phyloP scores from a whole-genome alignment of 2,888 invertebrate genomes.

The Callimorpha dominula region DNA sequence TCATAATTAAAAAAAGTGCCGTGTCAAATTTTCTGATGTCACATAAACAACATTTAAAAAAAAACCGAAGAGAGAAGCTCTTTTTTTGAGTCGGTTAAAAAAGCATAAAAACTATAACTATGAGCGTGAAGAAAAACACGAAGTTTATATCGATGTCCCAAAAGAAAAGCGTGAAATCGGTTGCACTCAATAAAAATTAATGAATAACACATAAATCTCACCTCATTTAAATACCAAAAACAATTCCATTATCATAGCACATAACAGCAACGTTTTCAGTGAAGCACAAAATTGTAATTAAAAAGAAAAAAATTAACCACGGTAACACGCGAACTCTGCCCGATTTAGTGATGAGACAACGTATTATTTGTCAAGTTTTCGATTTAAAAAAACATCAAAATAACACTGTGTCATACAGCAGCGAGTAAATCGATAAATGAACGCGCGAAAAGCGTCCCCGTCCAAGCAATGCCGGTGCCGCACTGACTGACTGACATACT shows the following conservation, averaged over 20 bases:
- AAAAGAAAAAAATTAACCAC: constrained; percentile 57
- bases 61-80: constrained; percentile 4
- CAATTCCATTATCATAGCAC: constrained; percentile 49
- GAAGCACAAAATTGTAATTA: constrained; percentile 44
- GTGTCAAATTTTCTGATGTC: background rate
- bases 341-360: constrained; percentile 42
- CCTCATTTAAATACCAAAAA: constrained; percentile 65
- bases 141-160: constrained; percentile 33
- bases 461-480: constrained; percentile 59
- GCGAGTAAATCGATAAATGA: constrained; percentile 66
- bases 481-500: constrained; percentile 67
- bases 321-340: constrained; percentile 58
- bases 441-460: constrained; percentile 60
- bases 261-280: constrained; percentile 51
- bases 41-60: background rate
- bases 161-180: constrained; percentile 15
- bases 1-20: background rate
- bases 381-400: constrained; percentile 69
- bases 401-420: constrained; percentile 62
- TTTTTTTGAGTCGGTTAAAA: background rate
- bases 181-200: constrained; percentile 23
- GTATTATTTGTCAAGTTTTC: constrained; percentile 72
- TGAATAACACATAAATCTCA: constrained; percentile 51
- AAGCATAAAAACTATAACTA: background rate
- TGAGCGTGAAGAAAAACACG: constrained; percentile 7